Percentiles rank a stretch among this genome's conserved stretches.
Conservation (phyloP, 2,888 invertebrate species). For the Rhagonycha fulva region DNA sequence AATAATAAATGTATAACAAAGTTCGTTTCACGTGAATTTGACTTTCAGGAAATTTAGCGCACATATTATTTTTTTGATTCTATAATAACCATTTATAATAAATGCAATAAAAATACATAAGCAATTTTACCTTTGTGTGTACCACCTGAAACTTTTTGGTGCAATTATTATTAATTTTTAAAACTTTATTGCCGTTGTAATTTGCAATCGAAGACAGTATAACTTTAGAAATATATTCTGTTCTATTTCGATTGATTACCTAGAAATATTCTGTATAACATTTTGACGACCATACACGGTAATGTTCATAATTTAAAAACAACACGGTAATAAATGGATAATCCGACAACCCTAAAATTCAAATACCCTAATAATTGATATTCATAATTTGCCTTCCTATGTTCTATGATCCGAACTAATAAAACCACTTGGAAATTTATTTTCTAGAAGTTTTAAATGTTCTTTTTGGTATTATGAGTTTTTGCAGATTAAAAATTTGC, state of each 20-base stretch:
- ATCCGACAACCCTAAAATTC: no score
- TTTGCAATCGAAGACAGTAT: not conserved
- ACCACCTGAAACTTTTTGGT: not conserved
- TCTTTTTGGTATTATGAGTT: no score
- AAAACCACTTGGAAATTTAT: no score
- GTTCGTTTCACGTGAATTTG: constrained; percentile 75
- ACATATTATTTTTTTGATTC: constrained; percentile 81
- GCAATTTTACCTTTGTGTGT: not conserved
- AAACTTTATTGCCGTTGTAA: not conserved
- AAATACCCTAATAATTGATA: no score
- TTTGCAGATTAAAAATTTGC: no score
- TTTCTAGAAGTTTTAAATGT: no score
- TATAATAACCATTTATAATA: constrained; percentile 60
- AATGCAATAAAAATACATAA: constrained; percentile 41
- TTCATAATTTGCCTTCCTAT: no score
- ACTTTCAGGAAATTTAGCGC: constrained; percentile 78
- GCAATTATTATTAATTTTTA: not conserved
- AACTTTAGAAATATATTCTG: not conserved
- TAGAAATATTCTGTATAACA: not conserved
- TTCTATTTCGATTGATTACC: not conserved
- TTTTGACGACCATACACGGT: no score
- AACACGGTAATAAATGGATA: no score
- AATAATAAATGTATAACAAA: constrained; percentile 81
- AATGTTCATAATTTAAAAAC: no score
- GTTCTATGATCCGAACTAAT: no score